phyloP scores from a whole-genome alignment of 2,797 vertebrate species.

The Fundulus diaphanus region DNA sequence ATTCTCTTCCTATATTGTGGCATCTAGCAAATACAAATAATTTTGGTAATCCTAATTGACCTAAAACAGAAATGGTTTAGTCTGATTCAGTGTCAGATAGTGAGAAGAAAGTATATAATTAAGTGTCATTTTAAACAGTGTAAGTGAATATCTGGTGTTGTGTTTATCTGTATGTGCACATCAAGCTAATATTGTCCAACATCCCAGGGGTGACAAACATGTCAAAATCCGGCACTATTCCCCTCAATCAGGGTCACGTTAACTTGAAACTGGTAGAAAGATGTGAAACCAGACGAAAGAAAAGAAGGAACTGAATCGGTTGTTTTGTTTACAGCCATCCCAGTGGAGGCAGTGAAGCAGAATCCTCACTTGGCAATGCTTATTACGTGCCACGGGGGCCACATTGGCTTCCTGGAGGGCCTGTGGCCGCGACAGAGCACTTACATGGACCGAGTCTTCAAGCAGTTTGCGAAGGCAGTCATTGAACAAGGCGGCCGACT shows the following conservation, averaged over 20 bases:
- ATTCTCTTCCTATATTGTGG: too few relatives aligned
- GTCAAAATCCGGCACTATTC: background rate
- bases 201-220: background rate
- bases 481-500: slow-evolving; percentile 91
- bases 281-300: background rate
- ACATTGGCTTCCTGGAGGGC: slow-evolving; percentile 98
- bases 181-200: background rate
- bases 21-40: too few relatives aligned
- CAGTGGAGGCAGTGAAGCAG: slow-evolving; percentile 94
- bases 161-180: background rate
- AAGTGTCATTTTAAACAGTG: background rate
- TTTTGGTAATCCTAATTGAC: background rate
- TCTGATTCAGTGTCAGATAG: too few relatives aligned
- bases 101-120: background rate
- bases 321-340: slow-evolving; percentile 85
- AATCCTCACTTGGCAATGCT: slow-evolving; percentile 95
- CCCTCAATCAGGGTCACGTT: background rate
- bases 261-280: background rate
- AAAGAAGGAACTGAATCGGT: background rate
- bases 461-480: slow-evolving; percentile 94
- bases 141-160: too few relatives aligned
- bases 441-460: slow-evolving; percentile 99
- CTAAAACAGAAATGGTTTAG: background rate
- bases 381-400: slow-evolving; percentile 94
- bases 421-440: slow-evolving; percentile 95